Base-by-base conservation (phyloP, 2,797 vertebrate species). In the Anableps anableps region DNA sequence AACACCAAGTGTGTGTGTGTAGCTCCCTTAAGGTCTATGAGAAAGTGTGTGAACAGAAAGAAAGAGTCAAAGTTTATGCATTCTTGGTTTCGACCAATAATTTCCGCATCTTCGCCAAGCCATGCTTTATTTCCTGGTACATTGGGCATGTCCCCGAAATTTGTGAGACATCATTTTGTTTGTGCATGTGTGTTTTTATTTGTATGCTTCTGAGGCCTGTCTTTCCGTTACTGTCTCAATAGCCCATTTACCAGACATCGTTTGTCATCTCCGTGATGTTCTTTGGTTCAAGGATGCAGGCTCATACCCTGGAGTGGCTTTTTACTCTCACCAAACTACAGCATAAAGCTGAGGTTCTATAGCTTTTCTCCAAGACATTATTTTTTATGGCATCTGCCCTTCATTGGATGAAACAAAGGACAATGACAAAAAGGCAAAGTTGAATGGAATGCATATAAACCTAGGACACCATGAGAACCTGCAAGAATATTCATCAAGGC, bases 211-310 rank as follows among this genome's bases (percentile, higher is more conserved):
- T 29, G 64, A 31, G 70, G 58, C 51, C 74, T 31, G 64, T 79
- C 51, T 81, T 51, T 80, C 68, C 71, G 78, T 85, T 75, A 76
- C 84, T 82, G 58, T 86, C 85, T 83, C 83, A 80, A 87, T 50
- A 75, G 78, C 64, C 83, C 73, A 88, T 92, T 88, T 88, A 78
- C 81, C 78, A 31, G 72, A 87, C 82, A 85, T 85, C 34, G 77
- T 92, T 88, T 91, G 68, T 89, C 81, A 89, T 86, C 82, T 83
- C 34, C 41, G 47, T 80, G 86, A 89, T 80, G 78, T 78, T 80
- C 50, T 82, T 80, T 86, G 84, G 76, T 89, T 87, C 86, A 90
- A 92, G 91, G 91, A 84, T 88, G 64, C 82, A 58, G 79, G 43
- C 87, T 87, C 81, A 78, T 83, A 85, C 68, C 55, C 75, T 21